Evolutionary conservation across 2,888 invertebrate genomes (phyloP).

Genomic region (Tetranychus truncatus): DNA sequence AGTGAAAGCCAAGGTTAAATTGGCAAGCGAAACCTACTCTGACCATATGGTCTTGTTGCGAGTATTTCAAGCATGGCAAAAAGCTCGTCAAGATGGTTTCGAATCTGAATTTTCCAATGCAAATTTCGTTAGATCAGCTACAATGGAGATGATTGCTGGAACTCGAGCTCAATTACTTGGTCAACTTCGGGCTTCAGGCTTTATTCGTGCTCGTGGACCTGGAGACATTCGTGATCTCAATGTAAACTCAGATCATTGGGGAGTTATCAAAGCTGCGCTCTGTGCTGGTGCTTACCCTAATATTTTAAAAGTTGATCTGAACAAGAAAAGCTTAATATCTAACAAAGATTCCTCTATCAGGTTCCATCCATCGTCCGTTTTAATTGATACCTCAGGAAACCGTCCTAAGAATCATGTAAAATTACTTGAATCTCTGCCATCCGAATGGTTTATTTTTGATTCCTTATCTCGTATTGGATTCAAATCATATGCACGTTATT

Average conservation of each 20-base stretch:
- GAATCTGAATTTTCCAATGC: conserved; percentile 53
- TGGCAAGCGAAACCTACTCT: conserved; percentile 57
- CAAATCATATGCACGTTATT: conserved; percentile 53
- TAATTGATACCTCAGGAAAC: too few species aligned
- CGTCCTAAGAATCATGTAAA: too few species aligned
- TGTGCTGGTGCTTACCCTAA: conserved; percentile 78
- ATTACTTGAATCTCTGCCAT: conserved; percentile 27
- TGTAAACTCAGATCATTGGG: conserved; percentile 64
- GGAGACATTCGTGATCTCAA: conserved; percentile 58
- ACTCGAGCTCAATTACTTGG: conserved; percentile 64
- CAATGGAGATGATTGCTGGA: conserved; percentile 75
- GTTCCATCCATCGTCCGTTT: conserved; percentile 42
- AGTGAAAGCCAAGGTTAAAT: conserved; percentile 45
- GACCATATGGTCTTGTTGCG: conserved; percentile 73
- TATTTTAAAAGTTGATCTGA: conserved; percentile 52
- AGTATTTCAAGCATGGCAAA: conserved; percentile 69
- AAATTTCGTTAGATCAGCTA: conserved; percentile 54
- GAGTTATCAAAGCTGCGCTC: conserved; percentile 71
- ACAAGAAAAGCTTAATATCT: conserved; percentile 44
- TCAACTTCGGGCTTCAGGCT: conserved; percentile 51
- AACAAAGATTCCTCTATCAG: conserved; percentile 44
- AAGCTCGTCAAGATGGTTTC: conserved; percentile 47
- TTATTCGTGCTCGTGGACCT: conserved; percentile 41
- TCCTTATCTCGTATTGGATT: conserved; percentile 53
- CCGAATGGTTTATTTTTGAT: conserved; percentile 70